These are phyloP conservation scores for Hepsetus odoe DNA, from an alignment of 2,113 vertebrate genomes.

Conservation along the genomic window DNA sequence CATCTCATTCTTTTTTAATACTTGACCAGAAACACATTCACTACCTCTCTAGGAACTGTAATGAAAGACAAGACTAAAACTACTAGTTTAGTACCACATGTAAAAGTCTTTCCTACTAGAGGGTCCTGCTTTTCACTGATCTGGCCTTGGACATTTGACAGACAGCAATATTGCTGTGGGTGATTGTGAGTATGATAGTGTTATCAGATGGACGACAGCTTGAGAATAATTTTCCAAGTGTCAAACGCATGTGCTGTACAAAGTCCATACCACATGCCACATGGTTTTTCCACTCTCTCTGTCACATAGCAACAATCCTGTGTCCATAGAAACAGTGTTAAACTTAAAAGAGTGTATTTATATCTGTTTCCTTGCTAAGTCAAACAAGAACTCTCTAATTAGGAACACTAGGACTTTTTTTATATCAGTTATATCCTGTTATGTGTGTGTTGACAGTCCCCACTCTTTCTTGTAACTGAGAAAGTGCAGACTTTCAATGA, in stretches of 20 bases:
- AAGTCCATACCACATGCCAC: constrained; percentile 40
- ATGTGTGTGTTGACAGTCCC: not conserved
- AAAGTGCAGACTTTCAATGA: not conserved
- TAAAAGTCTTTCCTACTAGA: not conserved
- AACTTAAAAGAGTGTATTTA: constrained; percentile 67
- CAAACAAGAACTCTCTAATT: constrained; percentile 45
- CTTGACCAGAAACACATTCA: not conserved
- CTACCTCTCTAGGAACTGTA: not conserved
- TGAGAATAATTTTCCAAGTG: constrained; percentile 17
- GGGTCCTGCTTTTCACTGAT: not conserved
- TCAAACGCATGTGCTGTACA: constrained; percentile 28
- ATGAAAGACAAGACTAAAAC: too few relatives aligned
- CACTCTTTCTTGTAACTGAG: not conserved
- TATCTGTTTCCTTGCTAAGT: constrained; percentile 31
- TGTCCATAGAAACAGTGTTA: constrained; percentile 70
- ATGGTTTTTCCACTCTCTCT: constrained; percentile 47
- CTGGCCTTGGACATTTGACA: constrained; percentile 20
- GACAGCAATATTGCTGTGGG: constrained; percentile 30
- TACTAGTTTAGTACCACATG: not conserved
- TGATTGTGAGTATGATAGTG: constrained; percentile 27
- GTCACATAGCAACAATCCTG: constrained; percentile 71
- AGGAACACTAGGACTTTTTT: constrained; percentile 17
- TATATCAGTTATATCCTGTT: not conserved
- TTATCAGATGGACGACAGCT: constrained; percentile 43
- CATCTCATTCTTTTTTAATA: not conserved